Evolutionary conservation across 2,113 vertebrate species (phyloP).

Genomic region (Natator depressus): DNA sequence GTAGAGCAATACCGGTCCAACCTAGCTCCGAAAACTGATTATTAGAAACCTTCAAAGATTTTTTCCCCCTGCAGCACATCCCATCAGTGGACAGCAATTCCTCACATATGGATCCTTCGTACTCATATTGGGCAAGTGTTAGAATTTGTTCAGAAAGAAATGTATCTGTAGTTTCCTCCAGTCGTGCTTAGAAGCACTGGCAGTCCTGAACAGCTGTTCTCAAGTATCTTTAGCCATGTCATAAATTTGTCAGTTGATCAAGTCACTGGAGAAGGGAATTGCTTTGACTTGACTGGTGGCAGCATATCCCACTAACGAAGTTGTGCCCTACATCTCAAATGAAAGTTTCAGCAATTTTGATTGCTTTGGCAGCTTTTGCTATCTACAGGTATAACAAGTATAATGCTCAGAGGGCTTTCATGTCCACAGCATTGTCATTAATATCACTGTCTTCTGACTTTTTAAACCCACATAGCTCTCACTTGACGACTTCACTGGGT

Average conservation of each 20-base stretch:
- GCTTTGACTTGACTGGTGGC: neutral
- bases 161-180: neutral
- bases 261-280: neutral
- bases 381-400: neutral
- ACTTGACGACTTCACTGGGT: neutral
- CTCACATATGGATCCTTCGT: neutral
- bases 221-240: neutral
- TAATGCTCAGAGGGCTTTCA: neutral
- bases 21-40: neutral
- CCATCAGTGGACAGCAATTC: neutral
- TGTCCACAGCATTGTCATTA: neutral
- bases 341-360: fast-evolving
- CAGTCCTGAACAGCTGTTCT: neutral
- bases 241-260: neutral
- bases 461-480: neutral
- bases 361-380: neutral
- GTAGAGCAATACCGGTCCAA: neutral
- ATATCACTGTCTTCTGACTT: too few species aligned
- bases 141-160: neutral
- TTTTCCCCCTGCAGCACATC: neutral
- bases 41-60: neutral
- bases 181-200: neutral
- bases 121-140: neutral
- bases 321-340: neutral
- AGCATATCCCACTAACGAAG: neutral